Evolutionary conservation across 2,797 vertebrate genomes (phyloP).

Genomic region (Enteromius anoplus): DNA sequence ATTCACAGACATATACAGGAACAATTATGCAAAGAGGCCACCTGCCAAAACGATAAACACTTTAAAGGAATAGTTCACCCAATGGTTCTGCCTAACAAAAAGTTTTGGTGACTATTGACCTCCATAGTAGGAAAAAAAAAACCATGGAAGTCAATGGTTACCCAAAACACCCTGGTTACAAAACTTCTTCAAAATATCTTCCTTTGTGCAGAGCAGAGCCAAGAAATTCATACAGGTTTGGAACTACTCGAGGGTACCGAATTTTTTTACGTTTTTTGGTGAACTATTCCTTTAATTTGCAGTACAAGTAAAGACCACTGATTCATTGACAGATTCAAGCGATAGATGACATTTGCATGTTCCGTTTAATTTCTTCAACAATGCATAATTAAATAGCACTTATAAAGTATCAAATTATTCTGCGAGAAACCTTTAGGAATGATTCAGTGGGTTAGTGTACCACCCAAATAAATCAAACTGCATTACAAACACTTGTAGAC

Average conservation of each 20-base stretch:
- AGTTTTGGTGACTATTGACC: too few species aligned
- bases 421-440: background rate
- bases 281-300: too few species aligned
- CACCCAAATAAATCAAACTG: background rate
- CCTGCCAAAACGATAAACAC: background rate
- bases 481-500: background rate
- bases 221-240: too few species aligned
- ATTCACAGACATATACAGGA: background rate
- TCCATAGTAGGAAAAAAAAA: too few species aligned
- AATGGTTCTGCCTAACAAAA: too few species aligned
- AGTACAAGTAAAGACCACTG: background rate
- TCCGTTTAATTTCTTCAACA: background rate
- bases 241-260: too few species aligned
- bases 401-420: background rate
- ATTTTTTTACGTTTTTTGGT: too few species aligned
- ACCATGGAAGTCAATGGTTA: too few species aligned
- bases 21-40: background rate
- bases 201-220: too few species aligned
- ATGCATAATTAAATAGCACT: background rate
- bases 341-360: background rate
- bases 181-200: too few species aligned
- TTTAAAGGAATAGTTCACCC: too few species aligned
- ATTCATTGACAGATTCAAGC: background rate
- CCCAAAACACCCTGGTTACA: too few species aligned
- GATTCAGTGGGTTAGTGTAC: background rate